A percentile compares a stretch with the other conserved stretches of the same genome.
Conservation (phyloP, 1,140 invertebrate genomes). For the Drosophila ficusphila region DNA sequence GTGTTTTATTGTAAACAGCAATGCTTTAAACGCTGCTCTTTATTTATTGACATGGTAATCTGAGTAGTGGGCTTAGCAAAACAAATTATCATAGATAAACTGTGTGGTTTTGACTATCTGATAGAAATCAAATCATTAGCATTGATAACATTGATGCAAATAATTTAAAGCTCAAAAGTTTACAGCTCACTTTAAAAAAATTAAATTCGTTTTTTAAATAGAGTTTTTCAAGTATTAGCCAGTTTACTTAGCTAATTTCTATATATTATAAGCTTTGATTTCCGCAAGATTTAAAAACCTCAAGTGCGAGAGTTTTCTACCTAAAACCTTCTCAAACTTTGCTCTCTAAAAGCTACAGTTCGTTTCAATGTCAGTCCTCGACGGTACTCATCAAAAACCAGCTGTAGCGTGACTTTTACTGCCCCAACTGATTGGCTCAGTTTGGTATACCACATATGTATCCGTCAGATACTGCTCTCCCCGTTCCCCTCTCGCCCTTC, state of each 20-base stretch:
- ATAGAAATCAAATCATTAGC: not conserved
- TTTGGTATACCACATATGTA: conserved; percentile 26
- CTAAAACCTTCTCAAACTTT: conserved; percentile 5
- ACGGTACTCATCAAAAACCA: conserved; percentile 21
- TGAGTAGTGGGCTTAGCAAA: not conserved
- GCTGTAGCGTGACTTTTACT: conserved; percentile 50
- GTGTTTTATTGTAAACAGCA: conserved; percentile 9
- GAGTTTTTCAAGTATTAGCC: no score
- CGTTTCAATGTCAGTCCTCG: conserved; percentile 24
- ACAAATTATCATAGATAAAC: not conserved
- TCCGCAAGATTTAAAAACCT: not conserved
- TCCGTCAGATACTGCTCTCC: conserved; percentile 1
- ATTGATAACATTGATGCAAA: not conserved
- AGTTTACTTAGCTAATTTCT: no score
- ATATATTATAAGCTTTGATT: not conserved
- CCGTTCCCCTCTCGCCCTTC: not conserved
- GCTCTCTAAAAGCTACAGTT: conserved; percentile 19
- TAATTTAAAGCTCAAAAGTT: no score
- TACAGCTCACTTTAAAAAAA: no score
- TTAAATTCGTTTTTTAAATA: no score
- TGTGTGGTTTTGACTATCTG: not conserved
- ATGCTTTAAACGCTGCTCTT: conserved; percentile 6
- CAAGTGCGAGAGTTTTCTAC: not conserved
- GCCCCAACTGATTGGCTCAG: conserved; percentile 23
- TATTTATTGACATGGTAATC: conserved; percentile 9